Base-by-base conservation (phyloP, 2,888 invertebrate genomes). In the Dichetophora obliterata region DNA sequence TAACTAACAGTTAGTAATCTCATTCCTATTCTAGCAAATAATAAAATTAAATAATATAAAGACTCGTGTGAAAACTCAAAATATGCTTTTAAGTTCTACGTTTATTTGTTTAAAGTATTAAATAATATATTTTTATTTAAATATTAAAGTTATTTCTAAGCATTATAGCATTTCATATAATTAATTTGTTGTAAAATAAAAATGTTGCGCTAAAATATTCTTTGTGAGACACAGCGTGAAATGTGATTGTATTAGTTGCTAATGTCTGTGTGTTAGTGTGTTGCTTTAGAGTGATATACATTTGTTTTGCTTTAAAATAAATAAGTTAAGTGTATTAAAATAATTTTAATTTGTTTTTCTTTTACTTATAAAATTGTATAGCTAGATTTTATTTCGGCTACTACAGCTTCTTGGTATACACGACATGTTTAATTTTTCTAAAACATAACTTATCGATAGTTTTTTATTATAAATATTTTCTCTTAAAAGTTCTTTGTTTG, bases 241-340 rank as follows among this genome's bases (percentile, higher is more conserved):
- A 59, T 61, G 72, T 61, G 59, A 48, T 61, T 59, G 48, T 72
- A 24, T 61, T 59, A 72, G 48, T 61, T 72, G 54, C 70, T 52
- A 34, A 37, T 61, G 59, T 8, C 11, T 59, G 24, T 72, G 50
- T 34, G 27, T 63, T 11, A 66, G 6, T 66, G n/a, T 19, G n/a
- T 43, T 19, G 19, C 37, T 63, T 31, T 3, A 22, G 16, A n/a
- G 48, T 48, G 34, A 19, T 66, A 11, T 31, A 37, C 5, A 5
- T 50, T 70, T 50, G 2, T 24, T 50, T 19, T n/a, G 19, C 11
- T 48, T 31, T 31, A 31, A 31, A 48, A 11, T 22, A 22, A 19
- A 19, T 37, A 27, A 52, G 3, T 11, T 9, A 43, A 43, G 22
- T 22, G 2, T 43, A 31, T n/a, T n/a, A 14, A 11, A 43, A 66